A percentile compares a stretch with the other conserved stretches of the same genome.
These are phyloP conservation scores for Osmerus mordax DNA, from an alignment of 2,113 vertebrate species.

Conservation along the genomic window DNA sequence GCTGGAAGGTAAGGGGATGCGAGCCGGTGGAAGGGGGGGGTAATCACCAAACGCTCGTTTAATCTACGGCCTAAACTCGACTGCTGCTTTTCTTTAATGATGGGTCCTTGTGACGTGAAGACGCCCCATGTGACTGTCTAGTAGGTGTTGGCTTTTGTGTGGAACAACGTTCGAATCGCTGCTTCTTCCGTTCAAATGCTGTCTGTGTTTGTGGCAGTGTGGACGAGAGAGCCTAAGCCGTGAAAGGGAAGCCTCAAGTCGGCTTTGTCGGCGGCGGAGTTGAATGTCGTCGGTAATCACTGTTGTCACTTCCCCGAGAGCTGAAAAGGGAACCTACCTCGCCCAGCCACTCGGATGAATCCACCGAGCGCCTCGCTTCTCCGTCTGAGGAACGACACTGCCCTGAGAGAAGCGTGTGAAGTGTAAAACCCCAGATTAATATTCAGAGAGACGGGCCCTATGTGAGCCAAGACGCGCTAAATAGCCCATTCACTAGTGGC, in stretches of 20 bases:
- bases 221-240: not conserved
- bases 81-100: too few relatives aligned
- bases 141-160: too few relatives aligned
- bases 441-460: constrained; percentile 69
- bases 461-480: constrained; percentile 67
- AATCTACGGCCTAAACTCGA: too few relatives aligned
- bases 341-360: constrained; percentile 14
- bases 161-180: too few relatives aligned
- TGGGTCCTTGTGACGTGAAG: too few relatives aligned
- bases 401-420: constrained; percentile 57
- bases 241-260: not conserved
- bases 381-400: constrained; percentile 37
- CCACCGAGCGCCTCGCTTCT: constrained; percentile 52
- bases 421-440: constrained; percentile 69
- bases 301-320: constrained; percentile 50
- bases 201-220: not conserved
- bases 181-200: not conserved
- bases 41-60: not conserved
- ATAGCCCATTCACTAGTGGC: constrained; percentile 74
- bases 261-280: constrained; percentile 32
- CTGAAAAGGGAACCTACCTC: constrained; percentile 32
- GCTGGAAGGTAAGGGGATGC: constrained; percentile 80
- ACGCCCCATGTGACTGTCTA: too few relatives aligned
- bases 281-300: constrained; percentile 44
- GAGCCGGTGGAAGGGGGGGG: too few relatives aligned